Evolutionary conservation across 1,140 invertebrate species (phyloP).

Genomic region (Ceratina calcarata): DNA sequence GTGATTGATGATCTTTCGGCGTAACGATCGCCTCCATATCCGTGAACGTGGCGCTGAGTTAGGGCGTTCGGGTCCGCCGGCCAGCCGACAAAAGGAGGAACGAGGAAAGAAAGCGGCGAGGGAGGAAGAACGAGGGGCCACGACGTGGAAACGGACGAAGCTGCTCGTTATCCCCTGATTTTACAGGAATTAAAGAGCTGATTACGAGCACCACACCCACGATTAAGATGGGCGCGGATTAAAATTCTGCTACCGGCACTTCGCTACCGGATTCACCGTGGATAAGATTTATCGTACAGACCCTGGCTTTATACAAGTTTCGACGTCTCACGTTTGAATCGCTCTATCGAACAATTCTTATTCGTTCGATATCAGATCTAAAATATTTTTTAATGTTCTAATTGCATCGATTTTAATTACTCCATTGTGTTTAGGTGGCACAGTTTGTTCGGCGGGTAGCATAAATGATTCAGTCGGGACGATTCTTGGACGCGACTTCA

Average conservation of each 20-base stretch:
- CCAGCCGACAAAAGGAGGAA: constrained; percentile 38
- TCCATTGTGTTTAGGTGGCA: too few relatives aligned
- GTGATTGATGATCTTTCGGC: constrained; percentile 70
- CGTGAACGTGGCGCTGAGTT: constrained; percentile 62
- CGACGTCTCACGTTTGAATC: too few relatives aligned
- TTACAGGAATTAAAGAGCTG: constrained; percentile 68
- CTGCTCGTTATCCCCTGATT: constrained; percentile 64
- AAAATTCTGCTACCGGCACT: constrained; percentile 47
- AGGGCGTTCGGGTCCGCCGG: constrained; percentile 11
- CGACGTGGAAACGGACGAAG: constrained; percentile 58
- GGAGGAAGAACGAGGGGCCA: neutral
- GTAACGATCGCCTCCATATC: constrained; percentile 68
- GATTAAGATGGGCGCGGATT: constrained; percentile 62
- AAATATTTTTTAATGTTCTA: too few relatives aligned
- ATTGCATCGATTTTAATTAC: too few relatives aligned
- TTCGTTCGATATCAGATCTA: too few relatives aligned
- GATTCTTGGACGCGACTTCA: too few relatives aligned
- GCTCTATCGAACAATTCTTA: too few relatives aligned
- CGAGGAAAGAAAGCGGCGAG: constrained; percentile 36
- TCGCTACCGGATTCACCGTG: constrained; percentile 23
- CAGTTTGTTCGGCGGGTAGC: too few relatives aligned
- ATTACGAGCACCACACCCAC: constrained; percentile 60
- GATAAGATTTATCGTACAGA: constrained; percentile 37
- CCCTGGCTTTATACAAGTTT: neutral
- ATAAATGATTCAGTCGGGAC: too few relatives aligned